Percentiles rank a stretch among this genome's conserved stretches.
Conservation (phyloP, 53 echinoderm and acorn worm species). For the Apostichopus leukothele region DNA sequence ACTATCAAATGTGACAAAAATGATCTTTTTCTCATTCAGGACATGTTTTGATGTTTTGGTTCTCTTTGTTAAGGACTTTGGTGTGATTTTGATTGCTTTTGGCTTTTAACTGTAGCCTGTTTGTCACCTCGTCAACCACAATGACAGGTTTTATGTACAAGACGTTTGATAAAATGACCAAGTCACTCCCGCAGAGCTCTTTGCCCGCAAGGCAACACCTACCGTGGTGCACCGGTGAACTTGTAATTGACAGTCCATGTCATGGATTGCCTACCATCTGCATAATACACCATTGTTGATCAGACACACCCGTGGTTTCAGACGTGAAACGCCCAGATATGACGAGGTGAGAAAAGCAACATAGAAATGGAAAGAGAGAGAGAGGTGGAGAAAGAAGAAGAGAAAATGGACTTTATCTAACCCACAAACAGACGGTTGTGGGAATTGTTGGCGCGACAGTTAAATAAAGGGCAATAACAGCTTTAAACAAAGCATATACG, state of each 20-base stretch:
- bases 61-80: not conserved
- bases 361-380: not conserved
- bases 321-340: not conserved
- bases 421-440: too few relatives aligned
- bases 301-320: not conserved
- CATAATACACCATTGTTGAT: not conserved
- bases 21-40: not conserved
- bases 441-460: too few relatives aligned
- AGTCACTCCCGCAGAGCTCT: not conserved
- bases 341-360: not conserved
- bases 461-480: too few relatives aligned
- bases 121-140: conserved; percentile 11
- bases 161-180: not conserved
- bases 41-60: conserved; percentile 2
- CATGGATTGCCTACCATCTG: not conserved
- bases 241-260: conserved; percentile 1
- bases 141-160: not conserved
- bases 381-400: not conserved
- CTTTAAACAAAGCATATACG: too few relatives aligned
- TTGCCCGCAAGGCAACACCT: conserved; percentile 11
- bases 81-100: conserved; percentile 6
- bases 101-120: conserved; percentile 14
- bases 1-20: not conserved
- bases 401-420: not conserved
- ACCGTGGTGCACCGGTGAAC: not conserved